These are phyloP conservation scores for Nesometra sesokonis DNA, from an alignment of 35 echinoderm and acorn worm genomes.

Conservation along the genomic window DNA sequence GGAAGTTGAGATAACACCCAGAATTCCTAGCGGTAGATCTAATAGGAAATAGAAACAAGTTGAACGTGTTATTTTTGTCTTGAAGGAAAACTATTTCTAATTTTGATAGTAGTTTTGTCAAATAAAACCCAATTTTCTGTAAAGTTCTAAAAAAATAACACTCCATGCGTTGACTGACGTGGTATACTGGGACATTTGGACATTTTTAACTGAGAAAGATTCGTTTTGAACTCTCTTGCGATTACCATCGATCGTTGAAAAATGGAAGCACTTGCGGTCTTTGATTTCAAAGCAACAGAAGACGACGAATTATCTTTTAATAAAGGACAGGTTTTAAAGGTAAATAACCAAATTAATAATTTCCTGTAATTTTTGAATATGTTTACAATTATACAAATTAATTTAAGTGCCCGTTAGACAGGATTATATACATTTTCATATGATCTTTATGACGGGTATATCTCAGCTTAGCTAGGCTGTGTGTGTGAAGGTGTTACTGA, in stretches of 20 bases:
- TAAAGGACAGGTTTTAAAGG: constrained; percentile 37
- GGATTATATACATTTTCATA: not conserved
- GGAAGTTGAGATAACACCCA: not conserved
- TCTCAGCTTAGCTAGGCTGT: no score
- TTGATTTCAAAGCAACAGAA: constrained; percentile 28
- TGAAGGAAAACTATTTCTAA: not conserved
- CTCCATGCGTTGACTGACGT: not conserved
- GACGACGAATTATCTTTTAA: constrained; percentile 35
- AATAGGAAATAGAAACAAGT: not conserved
- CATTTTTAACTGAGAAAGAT: not conserved
- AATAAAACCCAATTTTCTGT: not conserved
- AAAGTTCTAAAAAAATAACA: no score
- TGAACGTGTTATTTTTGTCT: not conserved
- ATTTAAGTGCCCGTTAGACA: not conserved
- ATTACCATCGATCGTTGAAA: no score
- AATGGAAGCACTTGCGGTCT: constrained; percentile 35
- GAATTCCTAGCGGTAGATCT: not conserved
- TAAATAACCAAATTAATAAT: not conserved
- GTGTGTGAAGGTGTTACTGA: no score
- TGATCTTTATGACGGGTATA: not conserved
- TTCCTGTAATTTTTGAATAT: not conserved
- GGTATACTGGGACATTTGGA: not conserved
- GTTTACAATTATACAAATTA: not conserved
- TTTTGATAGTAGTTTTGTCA: not conserved
- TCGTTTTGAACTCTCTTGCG: not conserved